Conservation (phyloP, 1,140 invertebrate genomes). For the Octopus sinensis region DNA sequence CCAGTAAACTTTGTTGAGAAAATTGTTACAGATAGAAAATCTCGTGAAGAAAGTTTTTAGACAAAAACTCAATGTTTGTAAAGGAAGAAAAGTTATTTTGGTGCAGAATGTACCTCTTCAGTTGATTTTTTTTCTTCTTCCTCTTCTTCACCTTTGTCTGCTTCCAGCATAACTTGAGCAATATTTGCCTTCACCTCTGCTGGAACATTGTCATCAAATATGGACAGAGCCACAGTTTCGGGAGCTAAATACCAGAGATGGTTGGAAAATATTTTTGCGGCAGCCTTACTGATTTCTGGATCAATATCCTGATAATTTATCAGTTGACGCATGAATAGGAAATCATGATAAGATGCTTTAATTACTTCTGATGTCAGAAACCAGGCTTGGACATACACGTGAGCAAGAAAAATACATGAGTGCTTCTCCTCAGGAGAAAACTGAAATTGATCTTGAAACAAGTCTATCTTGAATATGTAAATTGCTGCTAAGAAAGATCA, state of each 20-base stretch:
- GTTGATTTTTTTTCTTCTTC: neutral
- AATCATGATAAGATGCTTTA: neutral
- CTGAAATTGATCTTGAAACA: neutral
- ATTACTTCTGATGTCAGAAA: neutral
- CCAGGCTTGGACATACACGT: neutral
- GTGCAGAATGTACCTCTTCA: neutral
- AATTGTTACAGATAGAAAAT: neutral
- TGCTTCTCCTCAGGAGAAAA: neutral
- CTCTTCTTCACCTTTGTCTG: neutral
- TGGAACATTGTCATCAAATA: neutral
- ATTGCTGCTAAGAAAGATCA: constrained; percentile 1
- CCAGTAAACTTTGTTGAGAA: no score
- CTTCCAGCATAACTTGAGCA: neutral
- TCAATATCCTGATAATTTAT: neutral
- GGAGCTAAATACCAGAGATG: neutral
- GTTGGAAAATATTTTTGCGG: neutral
- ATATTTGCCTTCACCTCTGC: neutral
- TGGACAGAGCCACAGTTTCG: neutral
- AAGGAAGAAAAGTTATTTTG: neutral
- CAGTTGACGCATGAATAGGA: neutral
- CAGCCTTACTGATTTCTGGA: neutral
- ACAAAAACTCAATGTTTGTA: neutral
- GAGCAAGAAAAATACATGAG: neutral
- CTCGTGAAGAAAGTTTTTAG: neutral
- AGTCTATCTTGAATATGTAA: neutral